Percentiles rank a stretch among this genome's conserved stretches.
Evolutionary conservation across 2,888 invertebrate genomes (phyloP).

Genomic region (Folsomia candida): DNA sequence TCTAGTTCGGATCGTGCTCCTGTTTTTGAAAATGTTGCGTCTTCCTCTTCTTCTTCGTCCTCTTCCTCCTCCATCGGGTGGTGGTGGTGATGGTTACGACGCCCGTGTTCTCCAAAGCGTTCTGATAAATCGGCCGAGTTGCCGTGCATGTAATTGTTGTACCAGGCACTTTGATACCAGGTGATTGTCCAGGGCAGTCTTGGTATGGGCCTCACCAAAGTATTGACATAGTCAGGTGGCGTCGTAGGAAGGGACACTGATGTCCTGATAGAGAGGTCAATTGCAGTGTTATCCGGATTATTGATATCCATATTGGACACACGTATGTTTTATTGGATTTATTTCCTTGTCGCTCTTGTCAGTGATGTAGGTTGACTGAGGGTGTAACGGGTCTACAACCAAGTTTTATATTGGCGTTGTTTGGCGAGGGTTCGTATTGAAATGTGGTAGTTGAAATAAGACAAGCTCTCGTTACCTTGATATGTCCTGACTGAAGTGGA

Average conservation of each 20-base stretch:
- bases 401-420: not conserved
- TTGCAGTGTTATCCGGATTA: conserved; percentile 34
- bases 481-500: conserved; percentile 6
- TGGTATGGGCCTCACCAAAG: conserved; percentile 46
- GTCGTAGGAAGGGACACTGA: not conserved
- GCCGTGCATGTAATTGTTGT: not conserved
- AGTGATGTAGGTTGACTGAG: conserved; percentile 41
- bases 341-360: not conserved
- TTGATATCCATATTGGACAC: conserved; percentile 15
- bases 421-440: not conserved
- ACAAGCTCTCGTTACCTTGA: not conserved
- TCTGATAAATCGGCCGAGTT: not conserved
- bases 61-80: too few species aligned
- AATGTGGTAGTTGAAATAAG: not conserved
- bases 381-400: conserved; percentile 4
- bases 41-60: not conserved
- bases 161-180: conserved; percentile 50
- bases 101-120: not conserved
- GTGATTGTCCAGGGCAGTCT: conserved; percentile 50
- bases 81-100: too few species aligned
- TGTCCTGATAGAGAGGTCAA: conserved; percentile 43
- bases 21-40: not conserved
- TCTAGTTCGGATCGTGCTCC: too few species aligned
- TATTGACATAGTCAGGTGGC: conserved; percentile 2
- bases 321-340: not conserved